Conservation (phyloP, 1,140 invertebrate species). For the Adoxophyes honmai region DNA sequence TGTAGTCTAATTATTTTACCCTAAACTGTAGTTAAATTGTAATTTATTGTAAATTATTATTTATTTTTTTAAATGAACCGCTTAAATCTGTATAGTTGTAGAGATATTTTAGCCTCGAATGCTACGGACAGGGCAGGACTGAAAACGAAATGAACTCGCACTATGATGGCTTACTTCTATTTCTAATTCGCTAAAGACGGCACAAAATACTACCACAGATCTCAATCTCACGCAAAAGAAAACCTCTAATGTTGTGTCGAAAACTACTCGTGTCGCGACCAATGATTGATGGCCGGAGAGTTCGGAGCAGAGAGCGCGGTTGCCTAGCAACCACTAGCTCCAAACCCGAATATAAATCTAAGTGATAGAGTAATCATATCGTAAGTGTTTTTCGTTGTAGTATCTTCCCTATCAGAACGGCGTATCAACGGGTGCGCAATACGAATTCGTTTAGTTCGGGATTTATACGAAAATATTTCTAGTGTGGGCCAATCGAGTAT, state of each 20-base stretch:
- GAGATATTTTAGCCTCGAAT: neutral
- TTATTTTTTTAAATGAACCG: neutral
- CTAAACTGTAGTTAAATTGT: neutral
- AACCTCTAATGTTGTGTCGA: neutral
- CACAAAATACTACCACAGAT: conserved; percentile 9
- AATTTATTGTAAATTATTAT: conserved; percentile 3
- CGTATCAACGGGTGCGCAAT: conserved; percentile 42
- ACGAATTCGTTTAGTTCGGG: conserved; percentile 37
- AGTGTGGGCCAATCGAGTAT: conserved; percentile 62
- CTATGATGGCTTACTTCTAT: neutral
- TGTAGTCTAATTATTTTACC: conserved; percentile 1
- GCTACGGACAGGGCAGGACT: neutral
- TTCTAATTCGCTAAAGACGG: neutral
- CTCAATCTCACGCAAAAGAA: neutral
- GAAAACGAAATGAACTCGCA: neutral
- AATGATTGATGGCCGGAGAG: conserved; percentile 63
- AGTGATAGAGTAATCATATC: conserved; percentile 68
- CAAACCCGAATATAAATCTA: conserved; percentile 32
- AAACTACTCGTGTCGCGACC: conserved; percentile 37
- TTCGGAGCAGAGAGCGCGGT: conserved; percentile 38
- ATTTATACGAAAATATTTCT: conserved; percentile 39
- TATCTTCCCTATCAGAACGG: conserved; percentile 33
- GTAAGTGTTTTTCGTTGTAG: conserved; percentile 58
- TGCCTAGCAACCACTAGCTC: conserved; percentile 43
- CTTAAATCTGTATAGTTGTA: too few species aligned